phyloP scores from a whole-genome alignment of 2,113 vertebrate genomes.

The Butorides virescens region DNA sequence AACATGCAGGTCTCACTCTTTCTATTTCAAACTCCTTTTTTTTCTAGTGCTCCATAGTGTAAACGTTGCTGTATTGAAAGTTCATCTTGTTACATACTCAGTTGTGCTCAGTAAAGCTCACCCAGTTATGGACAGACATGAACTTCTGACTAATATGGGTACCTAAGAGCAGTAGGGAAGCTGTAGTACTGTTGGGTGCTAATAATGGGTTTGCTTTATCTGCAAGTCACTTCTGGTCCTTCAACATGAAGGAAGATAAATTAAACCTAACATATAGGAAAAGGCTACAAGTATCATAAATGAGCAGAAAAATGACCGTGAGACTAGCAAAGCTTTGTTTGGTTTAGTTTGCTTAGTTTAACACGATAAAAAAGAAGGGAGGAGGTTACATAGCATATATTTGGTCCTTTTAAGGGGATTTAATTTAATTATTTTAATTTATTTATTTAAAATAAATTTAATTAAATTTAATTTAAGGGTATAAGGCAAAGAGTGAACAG shows the following conservation, averaged over 20 bases:
- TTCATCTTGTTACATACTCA: not conserved
- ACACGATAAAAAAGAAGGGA: not conserved
- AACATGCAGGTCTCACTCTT: not conserved
- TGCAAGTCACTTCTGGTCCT: not conserved
- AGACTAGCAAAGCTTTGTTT: not conserved
- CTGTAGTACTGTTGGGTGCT: too few species aligned
- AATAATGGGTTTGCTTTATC: not conserved
- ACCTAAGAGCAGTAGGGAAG: not conserved
- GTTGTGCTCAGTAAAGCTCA: not conserved
- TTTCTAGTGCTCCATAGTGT: not conserved
- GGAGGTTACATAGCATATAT: not conserved
- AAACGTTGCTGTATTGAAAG: not conserved
- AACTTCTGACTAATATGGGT: not conserved
- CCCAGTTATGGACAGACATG: not conserved
- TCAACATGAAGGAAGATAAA: not conserved
- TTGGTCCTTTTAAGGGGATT: not conserved
- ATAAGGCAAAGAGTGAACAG: not conserved
- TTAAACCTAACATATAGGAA: not conserved
- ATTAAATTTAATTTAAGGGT: not conserved
- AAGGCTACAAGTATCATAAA: not conserved
- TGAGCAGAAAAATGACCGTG: not conserved
- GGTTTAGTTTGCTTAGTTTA: not conserved
- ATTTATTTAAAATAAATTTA: not conserved
- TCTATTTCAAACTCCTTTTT: not conserved
- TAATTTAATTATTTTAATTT: not conserved